Evolutionary conservation across 64 coral and sea anemone genomes (phyloP).

Genomic region (Montipora cactus): DNA sequence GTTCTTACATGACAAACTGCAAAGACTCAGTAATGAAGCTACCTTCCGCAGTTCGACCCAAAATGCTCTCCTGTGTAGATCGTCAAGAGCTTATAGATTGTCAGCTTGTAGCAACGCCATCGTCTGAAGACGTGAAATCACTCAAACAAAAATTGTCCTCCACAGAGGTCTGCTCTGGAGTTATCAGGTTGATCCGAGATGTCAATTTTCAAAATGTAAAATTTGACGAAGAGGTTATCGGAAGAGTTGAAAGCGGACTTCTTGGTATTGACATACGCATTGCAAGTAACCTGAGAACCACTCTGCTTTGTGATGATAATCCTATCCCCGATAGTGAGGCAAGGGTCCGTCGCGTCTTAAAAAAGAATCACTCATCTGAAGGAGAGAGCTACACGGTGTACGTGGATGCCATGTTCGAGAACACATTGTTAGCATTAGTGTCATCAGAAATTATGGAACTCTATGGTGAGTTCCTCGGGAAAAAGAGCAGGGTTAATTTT

Average conservation of each 20-base stretch:
- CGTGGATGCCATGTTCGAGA: not conserved
- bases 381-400: constrained; percentile 56
- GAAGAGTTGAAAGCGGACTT: not conserved
- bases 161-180: constrained; percentile 50
- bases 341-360: constrained; percentile 54
- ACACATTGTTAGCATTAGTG: not conserved
- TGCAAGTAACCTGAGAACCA: constrained; percentile 37
- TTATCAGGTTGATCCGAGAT: constrained; percentile 71
- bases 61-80: constrained; percentile 74
- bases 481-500: constrained; percentile 33
- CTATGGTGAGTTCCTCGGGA: constrained; percentile 41
- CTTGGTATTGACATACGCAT: constrained; percentile 2
- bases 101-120: not conserved
- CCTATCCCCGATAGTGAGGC: constrained; percentile 49
- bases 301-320: constrained; percentile 42
- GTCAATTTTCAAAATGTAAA: constrained; percentile 36
- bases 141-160: constrained; percentile 44
- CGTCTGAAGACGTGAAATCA: not conserved
- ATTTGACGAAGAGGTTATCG: not conserved
- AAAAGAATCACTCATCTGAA: constrained; percentile 4
- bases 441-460: constrained; percentile 55
- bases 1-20: constrained; percentile 15
- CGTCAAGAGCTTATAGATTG: constrained; percentile 17
- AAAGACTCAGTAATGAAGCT: constrained; percentile 12
- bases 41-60: constrained; percentile 51